These are phyloP conservation scores for Scelioninae gen. 1 DNA, from an alignment of 2,888 invertebrate genomes.

Conservation along the genomic window DNA sequence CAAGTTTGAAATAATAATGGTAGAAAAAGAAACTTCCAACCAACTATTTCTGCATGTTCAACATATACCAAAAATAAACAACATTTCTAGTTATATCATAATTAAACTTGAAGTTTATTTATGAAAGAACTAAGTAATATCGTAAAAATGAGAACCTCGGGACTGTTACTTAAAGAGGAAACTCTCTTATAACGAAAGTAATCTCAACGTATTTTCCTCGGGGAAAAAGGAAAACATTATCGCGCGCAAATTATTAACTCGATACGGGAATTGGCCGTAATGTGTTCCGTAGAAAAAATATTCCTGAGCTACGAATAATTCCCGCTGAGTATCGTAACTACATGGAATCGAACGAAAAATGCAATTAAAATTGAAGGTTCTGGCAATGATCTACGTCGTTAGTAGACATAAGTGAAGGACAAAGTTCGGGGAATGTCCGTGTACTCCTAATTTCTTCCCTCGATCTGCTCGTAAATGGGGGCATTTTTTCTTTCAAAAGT, in stretches of 20 bases:
- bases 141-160: slow-evolving; percentile 47
- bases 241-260: slow-evolving; percentile 59
- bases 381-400: slow-evolving; percentile 47
- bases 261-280: slow-evolving; percentile 52
- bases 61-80: background rate
- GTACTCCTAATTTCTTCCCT: slow-evolving; percentile 10
- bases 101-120: slow-evolving; percentile 24
- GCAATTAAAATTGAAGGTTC: slow-evolving; percentile 59
- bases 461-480: slow-evolving; percentile 4
- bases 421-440: slow-evolving; percentile 16
- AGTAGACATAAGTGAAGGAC: slow-evolving; percentile 42
- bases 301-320: slow-evolving; percentile 5
- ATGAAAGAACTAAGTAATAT: slow-evolving; percentile 22
- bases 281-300: slow-evolving; percentile 42
- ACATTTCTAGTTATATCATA: background rate
- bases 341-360: slow-evolving; percentile 9
- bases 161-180: slow-evolving; percentile 44
- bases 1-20: too few species aligned
- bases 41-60: background rate
- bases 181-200: slow-evolving; percentile 35
- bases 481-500: slow-evolving; percentile 29
- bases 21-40: background rate
- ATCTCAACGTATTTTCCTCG: slow-evolving; percentile 41
- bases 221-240: slow-evolving; percentile 56
- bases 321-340: slow-evolving; percentile 7